A percentile compares a stretch with the other conserved stretches of the same genome.
These are phyloP conservation scores for Phenganax marumi DNA, from an alignment of 92 coral and sea anemone species.

Conservation along the genomic window DNA sequence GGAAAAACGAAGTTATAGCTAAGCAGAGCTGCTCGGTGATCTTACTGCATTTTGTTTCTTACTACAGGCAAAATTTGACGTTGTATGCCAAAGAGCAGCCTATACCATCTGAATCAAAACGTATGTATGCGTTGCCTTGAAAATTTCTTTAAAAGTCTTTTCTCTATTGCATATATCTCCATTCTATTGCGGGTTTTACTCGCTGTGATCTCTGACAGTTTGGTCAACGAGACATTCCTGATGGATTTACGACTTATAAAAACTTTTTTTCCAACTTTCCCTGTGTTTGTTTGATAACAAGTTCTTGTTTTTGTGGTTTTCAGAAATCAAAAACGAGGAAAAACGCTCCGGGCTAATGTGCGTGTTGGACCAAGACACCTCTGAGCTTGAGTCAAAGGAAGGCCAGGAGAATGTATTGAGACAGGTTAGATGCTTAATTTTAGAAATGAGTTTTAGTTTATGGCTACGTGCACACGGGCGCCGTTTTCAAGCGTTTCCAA, in stretches of 20 bases:
- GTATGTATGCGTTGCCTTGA: neutral
- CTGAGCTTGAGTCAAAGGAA: neutral
- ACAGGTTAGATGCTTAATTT: neutral
- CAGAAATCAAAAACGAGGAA: neutral
- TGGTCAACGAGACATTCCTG: no score
- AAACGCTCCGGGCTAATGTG: slow-evolving; percentile 33
- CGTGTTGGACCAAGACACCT: slow-evolving; percentile 14
- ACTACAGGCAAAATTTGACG: slow-evolving; percentile 25
- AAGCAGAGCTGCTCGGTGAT: neutral
- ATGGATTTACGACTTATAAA: no score
- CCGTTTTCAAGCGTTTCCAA: no score
- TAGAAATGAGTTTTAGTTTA: no score
- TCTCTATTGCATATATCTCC: neutral
- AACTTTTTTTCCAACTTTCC: neutral
- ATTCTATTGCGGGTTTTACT: neutral
- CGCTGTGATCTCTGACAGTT: no score
- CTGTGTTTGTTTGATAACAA: neutral
- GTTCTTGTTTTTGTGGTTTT: neutral
- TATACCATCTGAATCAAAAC: neutral
- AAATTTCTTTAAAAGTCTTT: no score
- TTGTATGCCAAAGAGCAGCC: neutral
- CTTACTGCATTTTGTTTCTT: neutral
- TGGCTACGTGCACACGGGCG: no score
- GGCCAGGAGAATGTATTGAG: neutral
- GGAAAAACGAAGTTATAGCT: neutral